Base-by-base conservation (phyloP, 2,888 invertebrate species). In the Drosophila trichaetosa region DNA sequence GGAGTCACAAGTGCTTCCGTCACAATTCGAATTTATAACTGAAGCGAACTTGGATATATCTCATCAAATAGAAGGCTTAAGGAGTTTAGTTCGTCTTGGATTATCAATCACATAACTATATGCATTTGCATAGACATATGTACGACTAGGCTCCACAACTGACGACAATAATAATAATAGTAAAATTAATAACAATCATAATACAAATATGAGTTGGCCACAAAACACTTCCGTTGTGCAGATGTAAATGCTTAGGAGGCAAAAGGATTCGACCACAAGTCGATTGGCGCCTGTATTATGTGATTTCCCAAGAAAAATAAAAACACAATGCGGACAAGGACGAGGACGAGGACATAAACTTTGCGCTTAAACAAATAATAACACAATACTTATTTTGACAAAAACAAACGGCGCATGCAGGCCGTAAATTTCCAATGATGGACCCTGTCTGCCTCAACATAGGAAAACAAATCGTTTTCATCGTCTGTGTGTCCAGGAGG, bases 401-500 rank as follows among this genome's bases (percentile, higher is more conserved):
- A 82, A 84, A 89, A 87, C 54, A 56, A 56, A 36, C 54, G 54
- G 84, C 72, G 76, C 52, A 77, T 54, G 42, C 49, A 54, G 34
- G 48, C 36, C 71, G 59, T 56, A 67, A 76, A 76, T 62, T 72
- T 76, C 63, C 60, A 57, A 63, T 42, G 65, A 73, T 73, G 75
- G 84, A 64, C 84, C 68, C 56, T 38, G 36, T 81, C 78, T 80
- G 81, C 79, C 79, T 53, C 77, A 42, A 24, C 69, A 65, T 74
- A 82, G 72, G 67, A 89, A 61, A 89, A 85, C 85, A 85, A 89
- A 79, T 80, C 85, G 85, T 56, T 81, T 81, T 74, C 54, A 54
- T 36, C 54, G 24, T 54, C 76, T 73, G 61, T 72, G 65, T 33
- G 60, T 61, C 73, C 66, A 66, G 42, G 24, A 40, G 42, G 38